Evolutionary conservation across 2,888 invertebrate genomes (phyloP).

Genomic region (Parnassius mnemosyne): DNA sequence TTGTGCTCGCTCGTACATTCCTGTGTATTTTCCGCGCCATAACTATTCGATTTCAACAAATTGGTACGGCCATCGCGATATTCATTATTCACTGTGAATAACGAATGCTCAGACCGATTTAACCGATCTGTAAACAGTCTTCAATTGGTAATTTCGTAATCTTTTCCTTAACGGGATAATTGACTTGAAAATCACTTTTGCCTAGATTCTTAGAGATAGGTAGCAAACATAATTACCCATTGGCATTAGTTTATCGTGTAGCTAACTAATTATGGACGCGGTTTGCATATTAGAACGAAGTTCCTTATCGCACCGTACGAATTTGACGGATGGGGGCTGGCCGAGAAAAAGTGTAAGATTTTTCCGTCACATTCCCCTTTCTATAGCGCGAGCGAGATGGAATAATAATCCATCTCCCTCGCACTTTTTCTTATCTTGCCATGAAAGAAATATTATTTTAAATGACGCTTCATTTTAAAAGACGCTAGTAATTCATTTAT

Average conservation of each 20-base stretch:
- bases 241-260: constrained; percentile 22
- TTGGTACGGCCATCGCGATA: constrained; percentile 28
- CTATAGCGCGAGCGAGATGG: too few relatives aligned
- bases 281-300: background rate
- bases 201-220: constrained; percentile 16
- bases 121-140: background rate
- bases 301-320: too few relatives aligned
- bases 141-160: constrained; percentile 6
- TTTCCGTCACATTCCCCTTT: too few relatives aligned
- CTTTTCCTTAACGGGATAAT: constrained; percentile 10
- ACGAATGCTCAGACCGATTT: background rate
- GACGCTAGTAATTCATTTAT: too few relatives aligned
- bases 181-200: constrained; percentile 13
- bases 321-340: too few relatives aligned
- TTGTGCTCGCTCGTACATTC: constrained; percentile 37
- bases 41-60: constrained; percentile 32
- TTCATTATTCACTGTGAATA: constrained; percentile 13
- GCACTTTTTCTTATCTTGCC: too few relatives aligned
- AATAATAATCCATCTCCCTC: too few relatives aligned
- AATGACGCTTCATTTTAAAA: too few relatives aligned
- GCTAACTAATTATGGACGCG: constrained; percentile 17
- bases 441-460: too few relatives aligned
- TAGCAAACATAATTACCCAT: constrained; percentile 21
- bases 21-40: constrained; percentile 27
- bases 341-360: too few relatives aligned